Base-by-base conservation (phyloP, 2,113 vertebrate species). In the Murina feae region DNA sequence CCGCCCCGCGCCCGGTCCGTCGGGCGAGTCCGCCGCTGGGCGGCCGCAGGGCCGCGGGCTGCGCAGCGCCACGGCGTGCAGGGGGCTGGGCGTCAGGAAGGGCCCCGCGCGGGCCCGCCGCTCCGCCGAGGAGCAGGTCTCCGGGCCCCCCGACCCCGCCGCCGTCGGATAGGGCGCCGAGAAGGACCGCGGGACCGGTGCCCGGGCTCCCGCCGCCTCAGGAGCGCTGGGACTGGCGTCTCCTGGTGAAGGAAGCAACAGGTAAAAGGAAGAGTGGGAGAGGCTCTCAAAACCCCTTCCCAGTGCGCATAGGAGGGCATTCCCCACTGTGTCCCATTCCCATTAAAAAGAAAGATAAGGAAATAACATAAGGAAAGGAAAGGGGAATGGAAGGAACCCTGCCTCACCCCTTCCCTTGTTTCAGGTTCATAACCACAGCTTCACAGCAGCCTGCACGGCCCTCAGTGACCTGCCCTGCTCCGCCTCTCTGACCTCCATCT, bases 141-240 rank as follows among this genome's bases (percentile, higher is more conserved):
- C 80, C 5, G 72, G 81, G 68, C 95, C 97, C 7, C 69, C 82
- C 1, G 92, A 81, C n/a, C 92, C 95, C 1, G 92, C 91, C 0
- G 92, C 97, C 17, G 97, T 86, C 44, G 99, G 98, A 95, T 99
- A 98, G 17, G 97, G 97, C n/a, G 98, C 99, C 0, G 99, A 99
- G 96, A 99, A 99, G 23, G 99, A 99, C 32, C 99, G 98, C 0
- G 99, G 98, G 14, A 99, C 96, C 5, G 97, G 88, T 28, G 94
- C 95, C 30, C 97, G 97, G 17, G 98, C 96, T 87, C 84, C 72
- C 86, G 60, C 94, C 10, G 91, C 51, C 66, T 98, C 97, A 1
- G 91, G 97, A 74, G 91, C 91, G 69, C 97, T 97, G 96, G 97
- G 96, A 68, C 97, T 97, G 88, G 98, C 92, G 6, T 98, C 98